Percentiles rank a stretch among this genome's conserved stretches.
phyloP scores from a whole-genome alignment of 2,797 vertebrate species.

The Mionectes olivaceus region DNA sequence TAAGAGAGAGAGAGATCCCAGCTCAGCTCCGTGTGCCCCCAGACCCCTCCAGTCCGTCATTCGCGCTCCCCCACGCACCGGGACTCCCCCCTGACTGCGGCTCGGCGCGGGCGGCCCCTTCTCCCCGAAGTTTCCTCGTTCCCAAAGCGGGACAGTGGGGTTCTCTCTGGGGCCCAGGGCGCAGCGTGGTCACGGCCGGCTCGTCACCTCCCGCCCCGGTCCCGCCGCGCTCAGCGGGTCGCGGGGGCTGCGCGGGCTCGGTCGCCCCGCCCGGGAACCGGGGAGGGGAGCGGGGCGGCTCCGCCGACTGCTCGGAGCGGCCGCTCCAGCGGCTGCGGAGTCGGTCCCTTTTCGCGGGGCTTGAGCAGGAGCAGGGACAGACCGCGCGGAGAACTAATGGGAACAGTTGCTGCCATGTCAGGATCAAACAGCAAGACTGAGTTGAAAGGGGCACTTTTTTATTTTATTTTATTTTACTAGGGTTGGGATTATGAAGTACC shows the following conservation, averaged over 20 bases:
- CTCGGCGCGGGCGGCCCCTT: not conserved
- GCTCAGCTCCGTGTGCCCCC: not conserved
- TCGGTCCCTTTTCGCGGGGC: not conserved
- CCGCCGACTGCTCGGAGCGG: not conserved
- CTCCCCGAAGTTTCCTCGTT: not conserved
- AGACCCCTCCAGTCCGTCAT: rapidly evolving
- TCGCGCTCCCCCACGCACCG: not conserved
- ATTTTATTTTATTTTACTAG: not conserved
- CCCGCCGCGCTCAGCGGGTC: not conserved
- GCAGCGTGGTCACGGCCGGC: not conserved
- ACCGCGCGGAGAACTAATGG: not conserved
- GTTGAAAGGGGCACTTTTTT: not conserved
- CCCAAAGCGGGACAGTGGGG: not conserved
- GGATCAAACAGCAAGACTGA: not conserved
- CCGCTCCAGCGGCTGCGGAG: not conserved
- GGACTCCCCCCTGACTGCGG: not conserved
- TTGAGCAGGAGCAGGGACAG: not conserved
- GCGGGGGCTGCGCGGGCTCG: not conserved
- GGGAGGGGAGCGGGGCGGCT: not conserved
- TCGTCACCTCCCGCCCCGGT: not conserved
- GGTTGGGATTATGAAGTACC: not conserved
- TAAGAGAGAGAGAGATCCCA: not conserved
- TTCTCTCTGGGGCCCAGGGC: not conserved
- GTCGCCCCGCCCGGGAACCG: not conserved
- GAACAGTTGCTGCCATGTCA: not conserved